Conservation (phyloP, 2,888 invertebrate genomes). For the Biston stratarius region DNA sequence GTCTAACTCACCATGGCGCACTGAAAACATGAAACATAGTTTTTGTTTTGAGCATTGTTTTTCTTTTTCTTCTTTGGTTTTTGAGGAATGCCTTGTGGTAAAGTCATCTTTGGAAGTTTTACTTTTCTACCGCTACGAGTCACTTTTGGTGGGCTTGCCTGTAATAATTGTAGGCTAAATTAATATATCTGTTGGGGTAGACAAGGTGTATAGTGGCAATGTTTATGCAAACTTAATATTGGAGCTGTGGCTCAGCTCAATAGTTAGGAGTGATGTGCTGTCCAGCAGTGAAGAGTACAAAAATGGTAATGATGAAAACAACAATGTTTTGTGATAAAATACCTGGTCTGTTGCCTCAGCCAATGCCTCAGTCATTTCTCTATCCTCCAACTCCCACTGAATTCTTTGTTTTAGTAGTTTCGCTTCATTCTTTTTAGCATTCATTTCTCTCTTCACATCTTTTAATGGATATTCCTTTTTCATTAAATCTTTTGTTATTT, state of each 20-base stretch:
- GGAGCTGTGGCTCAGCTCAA: no score
- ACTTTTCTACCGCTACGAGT: slow-evolving; percentile 78
- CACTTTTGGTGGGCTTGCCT: slow-evolving; percentile 64
- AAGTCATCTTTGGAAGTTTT: slow-evolving; percentile 71
- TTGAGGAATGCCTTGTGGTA: slow-evolving; percentile 60
- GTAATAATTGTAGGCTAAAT: slow-evolving; percentile 33
- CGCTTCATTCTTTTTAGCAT: slow-evolving; percentile 37
- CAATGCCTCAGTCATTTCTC: slow-evolving; percentile 44
- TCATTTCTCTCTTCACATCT: slow-evolving; percentile 30
- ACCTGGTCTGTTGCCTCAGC: slow-evolving; percentile 44
- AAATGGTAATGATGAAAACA: background rate
- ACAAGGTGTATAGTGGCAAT: no score
- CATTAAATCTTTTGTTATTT: slow-evolving; percentile 45
- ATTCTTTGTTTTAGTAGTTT: slow-evolving; percentile 37
- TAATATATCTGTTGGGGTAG: no score
- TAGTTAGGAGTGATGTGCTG: no score
- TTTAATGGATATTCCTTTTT: slow-evolving; percentile 29
- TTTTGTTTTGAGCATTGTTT: slow-evolving; percentile 30
- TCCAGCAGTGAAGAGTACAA: no score
- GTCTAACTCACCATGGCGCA: slow-evolving; percentile 68
- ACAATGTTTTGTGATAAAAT: slow-evolving; percentile 4
- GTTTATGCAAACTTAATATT: no score
- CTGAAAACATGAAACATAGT: slow-evolving; percentile 68
- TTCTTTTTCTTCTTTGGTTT: slow-evolving; percentile 66
- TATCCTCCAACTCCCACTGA: slow-evolving; percentile 40